Conservation (phyloP, 1,140 invertebrate species). For the Teleopsis dalmanni region DNA sequence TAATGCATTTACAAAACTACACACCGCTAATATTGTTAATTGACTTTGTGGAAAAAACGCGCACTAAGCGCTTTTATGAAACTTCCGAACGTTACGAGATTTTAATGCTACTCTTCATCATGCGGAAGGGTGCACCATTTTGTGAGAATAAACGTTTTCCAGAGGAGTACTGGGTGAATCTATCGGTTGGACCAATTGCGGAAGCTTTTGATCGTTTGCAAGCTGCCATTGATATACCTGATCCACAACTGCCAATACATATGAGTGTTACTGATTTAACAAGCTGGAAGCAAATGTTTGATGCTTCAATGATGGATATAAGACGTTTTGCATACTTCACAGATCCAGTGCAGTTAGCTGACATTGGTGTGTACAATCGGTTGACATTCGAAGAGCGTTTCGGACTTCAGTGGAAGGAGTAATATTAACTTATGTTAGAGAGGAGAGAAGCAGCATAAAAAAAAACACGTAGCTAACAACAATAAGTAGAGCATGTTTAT, state of each 20-base stretch:
- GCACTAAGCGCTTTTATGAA: constrained; percentile 38
- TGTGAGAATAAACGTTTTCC: constrained; percentile 39
- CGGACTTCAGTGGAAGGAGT: constrained; percentile 37
- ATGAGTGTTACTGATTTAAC: constrained; percentile 39
- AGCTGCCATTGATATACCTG: constrained; percentile 37
- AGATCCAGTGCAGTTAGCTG: constrained; percentile 34
- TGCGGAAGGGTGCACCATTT: constrained; percentile 38
- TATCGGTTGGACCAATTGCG: constrained; percentile 36
- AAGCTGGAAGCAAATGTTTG: constrained; percentile 41
- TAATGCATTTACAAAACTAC: constrained; percentile 40
- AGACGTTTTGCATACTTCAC: constrained; percentile 35
- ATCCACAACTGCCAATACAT: constrained; percentile 37
- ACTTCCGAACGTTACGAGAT: constrained; percentile 38
- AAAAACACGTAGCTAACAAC: too few relatives aligned
- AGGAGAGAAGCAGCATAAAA: too few relatives aligned
- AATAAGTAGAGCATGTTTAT: too few relatives aligned
- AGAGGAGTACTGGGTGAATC: constrained; percentile 37
- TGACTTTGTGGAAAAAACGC: constrained; percentile 38
- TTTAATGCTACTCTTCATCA: constrained; percentile 38
- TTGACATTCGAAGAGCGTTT: constrained; percentile 37
- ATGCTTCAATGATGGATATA: constrained; percentile 34
- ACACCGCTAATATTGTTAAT: constrained; percentile 34
- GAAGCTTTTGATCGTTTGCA: constrained; percentile 35
- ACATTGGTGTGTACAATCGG: constrained; percentile 34
- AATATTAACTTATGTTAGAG: constrained; percentile 1